Evolutionary conservation across 2,113 vertebrate genomes (phyloP).

Genomic region (Neotoma lepida): DNA sequence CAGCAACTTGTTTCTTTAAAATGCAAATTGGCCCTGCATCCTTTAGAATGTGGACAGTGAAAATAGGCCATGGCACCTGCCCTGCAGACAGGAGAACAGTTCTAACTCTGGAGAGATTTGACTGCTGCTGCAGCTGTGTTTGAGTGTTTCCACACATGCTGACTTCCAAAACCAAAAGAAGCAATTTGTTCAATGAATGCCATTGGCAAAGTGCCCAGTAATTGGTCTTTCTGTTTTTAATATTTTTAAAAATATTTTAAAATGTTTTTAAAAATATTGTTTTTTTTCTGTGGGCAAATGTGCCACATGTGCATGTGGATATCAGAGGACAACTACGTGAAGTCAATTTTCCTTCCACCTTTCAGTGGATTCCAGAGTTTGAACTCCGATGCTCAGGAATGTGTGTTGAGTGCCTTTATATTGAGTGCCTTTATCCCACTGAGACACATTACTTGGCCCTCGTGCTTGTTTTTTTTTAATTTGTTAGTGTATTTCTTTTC

Average conservation of each 20-base stretch:
- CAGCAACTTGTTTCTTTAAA: conserved; percentile 11
- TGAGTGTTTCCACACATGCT: neutral
- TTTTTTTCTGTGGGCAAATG: neutral
- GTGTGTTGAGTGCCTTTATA: neutral
- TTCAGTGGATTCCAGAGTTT: neutral
- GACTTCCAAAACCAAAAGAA: conserved; percentile 18
- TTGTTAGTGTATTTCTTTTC: neutral
- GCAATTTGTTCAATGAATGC: conserved; percentile 11
- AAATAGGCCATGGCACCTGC: neutral
- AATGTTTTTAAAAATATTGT: neutral
- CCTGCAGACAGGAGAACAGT: no score
- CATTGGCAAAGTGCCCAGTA: neutral
- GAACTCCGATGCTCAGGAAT: no score
- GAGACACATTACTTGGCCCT: no score
- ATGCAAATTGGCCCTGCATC: neutral
- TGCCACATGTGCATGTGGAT: neutral
- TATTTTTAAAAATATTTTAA: no score
- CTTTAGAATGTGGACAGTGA: neutral
- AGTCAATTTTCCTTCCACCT: neutral
- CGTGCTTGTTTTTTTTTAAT: neutral
- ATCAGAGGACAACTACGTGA: neutral
- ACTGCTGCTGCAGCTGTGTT: neutral
- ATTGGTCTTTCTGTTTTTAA: neutral
- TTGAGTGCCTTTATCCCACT: neutral
- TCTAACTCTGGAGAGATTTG: neutral